phyloP scores from a whole-genome alignment of 2,797 vertebrate species.

The Cephalopachus bancanus region DNA sequence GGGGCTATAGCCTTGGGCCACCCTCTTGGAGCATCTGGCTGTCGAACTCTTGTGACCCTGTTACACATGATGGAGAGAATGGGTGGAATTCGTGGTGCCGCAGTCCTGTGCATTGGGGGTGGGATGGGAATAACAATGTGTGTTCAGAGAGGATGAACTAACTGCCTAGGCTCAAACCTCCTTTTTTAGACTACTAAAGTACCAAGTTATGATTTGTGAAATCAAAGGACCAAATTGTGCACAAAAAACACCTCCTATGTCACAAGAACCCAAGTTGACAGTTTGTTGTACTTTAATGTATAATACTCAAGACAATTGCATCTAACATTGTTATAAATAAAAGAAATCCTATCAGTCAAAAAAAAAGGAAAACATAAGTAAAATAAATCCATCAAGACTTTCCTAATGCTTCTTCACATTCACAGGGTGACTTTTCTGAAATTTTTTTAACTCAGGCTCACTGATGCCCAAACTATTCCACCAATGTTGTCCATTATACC shows the following conservation, averaged over 20 bases:
- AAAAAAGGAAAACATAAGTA: too few relatives aligned
- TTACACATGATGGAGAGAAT: slow-evolving; percentile 93
- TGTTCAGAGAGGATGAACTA: slow-evolving; percentile 91
- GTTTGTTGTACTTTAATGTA: slow-evolving; percentile 76
- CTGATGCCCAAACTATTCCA: background rate
- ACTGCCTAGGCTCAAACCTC: background rate
- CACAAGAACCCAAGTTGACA: background rate
- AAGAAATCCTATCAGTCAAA: slow-evolving; percentile 87
- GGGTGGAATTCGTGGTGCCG: slow-evolving; percentile 93
- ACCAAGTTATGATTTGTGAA: background rate
- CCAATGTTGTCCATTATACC: background rate
- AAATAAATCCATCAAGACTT: background rate
- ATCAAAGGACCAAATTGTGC: slow-evolving; percentile 64
- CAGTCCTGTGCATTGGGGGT: slow-evolving; percentile 96
- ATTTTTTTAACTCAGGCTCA: background rate
- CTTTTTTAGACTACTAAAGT: background rate
- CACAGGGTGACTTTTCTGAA: background rate
- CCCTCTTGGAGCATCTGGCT: slow-evolving; percentile 97
- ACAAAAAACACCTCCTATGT: background rate
- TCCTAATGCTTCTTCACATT: background rate
- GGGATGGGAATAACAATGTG: slow-evolving; percentile 99
- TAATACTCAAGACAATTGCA: slow-evolving; percentile 58
- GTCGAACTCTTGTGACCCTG: slow-evolving; percentile 96
- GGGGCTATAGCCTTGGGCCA: slow-evolving; percentile 97
- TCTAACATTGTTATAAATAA: slow-evolving; percentile 88